Evolutionary conservation across 1,140 invertebrate genomes (phyloP).

Genomic region (Octopus sinensis): DNA sequence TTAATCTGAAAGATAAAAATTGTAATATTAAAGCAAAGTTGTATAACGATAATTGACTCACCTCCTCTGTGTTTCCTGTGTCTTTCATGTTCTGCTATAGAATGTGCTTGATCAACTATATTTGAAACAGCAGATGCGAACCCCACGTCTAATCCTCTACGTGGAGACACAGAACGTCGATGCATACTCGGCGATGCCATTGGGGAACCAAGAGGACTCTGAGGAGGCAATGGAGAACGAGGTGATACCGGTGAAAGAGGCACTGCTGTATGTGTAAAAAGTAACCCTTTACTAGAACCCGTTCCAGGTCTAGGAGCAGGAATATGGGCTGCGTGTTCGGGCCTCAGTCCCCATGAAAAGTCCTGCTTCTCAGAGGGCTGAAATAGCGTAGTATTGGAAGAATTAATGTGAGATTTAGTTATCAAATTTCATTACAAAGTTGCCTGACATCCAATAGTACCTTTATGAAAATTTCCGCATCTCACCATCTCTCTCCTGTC

Average conservation of each 20-base stretch:
- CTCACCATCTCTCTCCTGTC: not conserved
- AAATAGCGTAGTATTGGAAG: slow-evolving; percentile 15
- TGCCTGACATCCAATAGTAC: slow-evolving; percentile 9
- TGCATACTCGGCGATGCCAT: slow-evolving; percentile 37
- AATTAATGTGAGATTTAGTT: not conserved
- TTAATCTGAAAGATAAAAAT: too few species aligned
- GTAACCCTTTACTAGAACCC: slow-evolving; percentile 10
- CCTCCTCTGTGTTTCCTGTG: slow-evolving; percentile 40
- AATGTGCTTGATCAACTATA: slow-evolving; percentile 49
- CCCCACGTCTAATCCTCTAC: slow-evolving; percentile 41
- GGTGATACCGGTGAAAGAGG: slow-evolving; percentile 41
- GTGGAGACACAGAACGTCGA: slow-evolving; percentile 42
- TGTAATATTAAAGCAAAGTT: too few species aligned
- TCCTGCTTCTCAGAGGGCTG: slow-evolving; percentile 41
- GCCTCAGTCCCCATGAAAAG: slow-evolving; percentile 44
- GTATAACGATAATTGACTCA: too few species aligned
- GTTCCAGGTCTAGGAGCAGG: slow-evolving; percentile 10
- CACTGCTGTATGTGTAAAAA: slow-evolving; percentile 7
- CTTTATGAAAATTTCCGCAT: slow-evolving; percentile 11
- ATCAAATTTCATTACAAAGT: not conserved
- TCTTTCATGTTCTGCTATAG: slow-evolving; percentile 46
- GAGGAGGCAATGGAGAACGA: slow-evolving; percentile 24
- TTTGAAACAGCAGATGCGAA: slow-evolving; percentile 52
- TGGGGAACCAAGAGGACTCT: slow-evolving; percentile 45
- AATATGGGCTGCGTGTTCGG: slow-evolving; percentile 39